Conservation (phyloP, 2,113 vertebrate genomes). For the Clarias macrocephalus region DNA sequence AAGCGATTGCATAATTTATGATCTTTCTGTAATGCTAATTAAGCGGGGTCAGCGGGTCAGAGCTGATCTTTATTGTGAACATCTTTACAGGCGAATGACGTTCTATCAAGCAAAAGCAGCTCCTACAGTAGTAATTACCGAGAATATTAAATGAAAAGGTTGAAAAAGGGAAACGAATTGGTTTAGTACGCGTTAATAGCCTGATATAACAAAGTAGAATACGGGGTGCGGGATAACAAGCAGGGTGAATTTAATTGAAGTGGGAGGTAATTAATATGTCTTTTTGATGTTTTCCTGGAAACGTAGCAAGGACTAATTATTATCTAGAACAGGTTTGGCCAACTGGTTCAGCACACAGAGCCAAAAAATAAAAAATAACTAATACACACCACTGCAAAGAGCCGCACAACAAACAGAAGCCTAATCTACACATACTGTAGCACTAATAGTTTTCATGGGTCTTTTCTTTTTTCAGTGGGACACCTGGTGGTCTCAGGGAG, state of each 20-base stretch:
- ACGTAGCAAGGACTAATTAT: background rate
- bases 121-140: background rate
- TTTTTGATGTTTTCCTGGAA: background rate
- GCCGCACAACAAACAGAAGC: no score
- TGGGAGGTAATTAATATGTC: background rate
- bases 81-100: background rate
- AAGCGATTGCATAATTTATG: conserved; percentile 37
- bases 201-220: no score
- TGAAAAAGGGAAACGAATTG: background rate
- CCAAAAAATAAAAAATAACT: background rate
- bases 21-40: background rate
- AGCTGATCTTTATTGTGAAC: background rate
- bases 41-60: background rate
- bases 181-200: background rate
- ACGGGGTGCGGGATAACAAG: background rate
- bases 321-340: background rate
- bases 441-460: no score
- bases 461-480: no score
- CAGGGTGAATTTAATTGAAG: background rate
- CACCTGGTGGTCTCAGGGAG: no score
- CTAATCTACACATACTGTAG: no score
- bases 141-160: background rate
- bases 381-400: no score
- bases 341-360: background rate
- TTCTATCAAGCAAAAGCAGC: background rate